Conservation (phyloP, 2,113 vertebrate genomes). For the Limanda limanda region DNA sequence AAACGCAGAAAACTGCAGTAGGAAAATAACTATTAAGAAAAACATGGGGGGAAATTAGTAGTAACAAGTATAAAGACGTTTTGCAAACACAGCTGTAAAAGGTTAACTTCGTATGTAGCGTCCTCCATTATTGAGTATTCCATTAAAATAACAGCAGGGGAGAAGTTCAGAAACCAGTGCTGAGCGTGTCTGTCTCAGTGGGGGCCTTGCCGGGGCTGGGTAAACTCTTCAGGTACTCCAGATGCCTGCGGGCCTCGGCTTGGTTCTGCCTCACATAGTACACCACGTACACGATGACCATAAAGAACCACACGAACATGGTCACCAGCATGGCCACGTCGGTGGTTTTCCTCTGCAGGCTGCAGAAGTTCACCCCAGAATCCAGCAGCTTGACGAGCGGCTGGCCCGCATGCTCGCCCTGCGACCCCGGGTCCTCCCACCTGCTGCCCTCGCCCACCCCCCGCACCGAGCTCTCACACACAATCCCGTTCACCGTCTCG, state of each 20-base stretch:
- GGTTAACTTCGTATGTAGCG: neutral
- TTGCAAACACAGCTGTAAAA: conserved; percentile 8
- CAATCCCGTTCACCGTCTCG: conserved; percentile 79
- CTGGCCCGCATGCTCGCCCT: conserved; percentile 76
- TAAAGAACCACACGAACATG: conserved; percentile 85
- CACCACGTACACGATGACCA: conserved; percentile 83
- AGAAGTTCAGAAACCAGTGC: conserved; percentile 72
- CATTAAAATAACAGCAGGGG: conserved; percentile 1
- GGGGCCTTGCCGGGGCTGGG: conserved; percentile 78
- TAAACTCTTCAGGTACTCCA: conserved; percentile 83
- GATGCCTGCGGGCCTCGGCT: conserved; percentile 78
- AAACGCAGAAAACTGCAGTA: neutral
- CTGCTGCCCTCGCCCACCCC: conserved; percentile 77
- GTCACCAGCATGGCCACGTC: conserved; percentile 85
- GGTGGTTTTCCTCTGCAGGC: conserved; percentile 72
- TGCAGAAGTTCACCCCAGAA: conserved; percentile 83
- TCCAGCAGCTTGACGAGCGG: conserved; percentile 79
- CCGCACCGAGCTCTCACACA: conserved; percentile 82
- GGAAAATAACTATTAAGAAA: conserved; percentile 13
- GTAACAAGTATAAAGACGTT: conserved; percentile 27
- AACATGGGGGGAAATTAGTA: neutral
- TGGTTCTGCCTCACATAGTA: conserved; percentile 84
- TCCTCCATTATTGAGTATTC: conserved; percentile 13
- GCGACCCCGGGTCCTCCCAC: conserved; percentile 79
- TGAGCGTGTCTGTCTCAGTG: conserved; percentile 77